Conservation (phyloP, 2,888 invertebrate genomes). For the Caenorhabditis sp. region DNA sequence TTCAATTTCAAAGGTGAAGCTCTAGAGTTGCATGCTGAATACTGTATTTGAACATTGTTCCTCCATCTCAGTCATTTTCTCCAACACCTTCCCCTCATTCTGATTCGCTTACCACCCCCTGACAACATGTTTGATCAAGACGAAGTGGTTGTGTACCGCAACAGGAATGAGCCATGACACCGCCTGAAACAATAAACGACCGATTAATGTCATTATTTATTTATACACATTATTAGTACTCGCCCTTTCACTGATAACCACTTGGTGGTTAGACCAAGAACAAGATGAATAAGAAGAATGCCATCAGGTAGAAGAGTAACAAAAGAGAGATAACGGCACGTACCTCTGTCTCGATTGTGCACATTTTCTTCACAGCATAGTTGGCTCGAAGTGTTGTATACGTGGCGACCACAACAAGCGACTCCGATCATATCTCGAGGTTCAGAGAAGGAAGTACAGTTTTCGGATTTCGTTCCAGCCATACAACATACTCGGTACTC, state of each 20-base stretch:
- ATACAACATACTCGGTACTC: constrained; percentile 70
- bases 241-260: constrained; percentile 25
- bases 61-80: not conserved
- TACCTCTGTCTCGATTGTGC: constrained; percentile 56
- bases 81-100: not conserved
- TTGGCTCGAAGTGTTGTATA: constrained; percentile 79
- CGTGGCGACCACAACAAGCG: constrained; percentile 76
- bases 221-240: constrained; percentile 27
- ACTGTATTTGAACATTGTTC: no score
- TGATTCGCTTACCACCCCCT: constrained; percentile 75
- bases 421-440: constrained; percentile 75
- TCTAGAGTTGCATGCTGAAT: no score
- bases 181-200: constrained; percentile 63
- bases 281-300: not conserved
- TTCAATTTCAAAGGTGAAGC: no score
- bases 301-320: not conserved
- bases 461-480: constrained; percentile 46
- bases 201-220: constrained; percentile 46
- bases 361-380: constrained; percentile 78
- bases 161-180: constrained; percentile 76
- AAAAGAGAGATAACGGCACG: not conserved
- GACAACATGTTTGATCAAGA: constrained; percentile 82
- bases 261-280: constrained; percentile 1
- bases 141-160: constrained; percentile 78
- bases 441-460: constrained; percentile 65